Percentiles rank a stretch among this genome's conserved stretches.
These are phyloP conservation scores for Andrena cerasifolii DNA, from an alignment of 1,140 invertebrate genomes.

Conservation along the genomic window DNA sequence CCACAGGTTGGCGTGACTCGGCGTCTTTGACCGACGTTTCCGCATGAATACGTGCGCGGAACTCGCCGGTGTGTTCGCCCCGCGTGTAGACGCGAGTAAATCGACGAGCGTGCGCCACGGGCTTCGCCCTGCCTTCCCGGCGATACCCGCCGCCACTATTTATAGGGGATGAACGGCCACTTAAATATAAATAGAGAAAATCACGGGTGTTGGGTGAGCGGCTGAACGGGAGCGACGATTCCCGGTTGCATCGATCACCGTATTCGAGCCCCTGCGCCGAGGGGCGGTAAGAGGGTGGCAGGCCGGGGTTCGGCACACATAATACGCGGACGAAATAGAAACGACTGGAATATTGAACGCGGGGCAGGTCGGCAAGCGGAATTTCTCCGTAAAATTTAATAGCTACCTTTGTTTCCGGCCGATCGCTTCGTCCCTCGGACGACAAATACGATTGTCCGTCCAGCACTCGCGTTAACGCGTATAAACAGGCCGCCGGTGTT, in stretches of 20 bases:
- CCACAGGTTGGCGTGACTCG: conserved; percentile 72
- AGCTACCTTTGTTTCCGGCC: background rate
- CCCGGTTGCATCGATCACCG: conserved; percentile 37
- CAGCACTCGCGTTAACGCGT: background rate
- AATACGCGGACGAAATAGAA: background rate
- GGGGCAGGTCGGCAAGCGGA: too few species aligned
- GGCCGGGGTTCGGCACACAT: too few species aligned
- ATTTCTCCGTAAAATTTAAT: background rate
- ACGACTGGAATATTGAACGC: conserved; percentile 24
- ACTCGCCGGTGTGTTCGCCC: background rate
- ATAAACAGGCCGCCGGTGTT: background rate
- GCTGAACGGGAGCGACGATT: conserved; percentile 14
- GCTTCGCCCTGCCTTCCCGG: conserved; percentile 13
- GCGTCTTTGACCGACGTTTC: conserved; percentile 59
- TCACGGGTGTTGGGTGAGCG: conserved; percentile 10
- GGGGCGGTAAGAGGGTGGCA: too few species aligned
- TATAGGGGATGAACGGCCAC: conserved; percentile 56
- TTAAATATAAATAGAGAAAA: conserved; percentile 69
- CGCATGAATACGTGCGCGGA: conserved; percentile 52
- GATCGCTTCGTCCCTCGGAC: background rate
- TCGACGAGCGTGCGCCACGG: too few species aligned
- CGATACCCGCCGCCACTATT: conserved; percentile 61
- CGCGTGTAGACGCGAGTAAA: conserved; percentile 13
- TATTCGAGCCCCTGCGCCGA: conserved; percentile 25
- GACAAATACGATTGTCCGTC: background rate